Base-by-base conservation (phyloP, 2,113 vertebrate genomes). In the Hipposideros armiger region DNA sequence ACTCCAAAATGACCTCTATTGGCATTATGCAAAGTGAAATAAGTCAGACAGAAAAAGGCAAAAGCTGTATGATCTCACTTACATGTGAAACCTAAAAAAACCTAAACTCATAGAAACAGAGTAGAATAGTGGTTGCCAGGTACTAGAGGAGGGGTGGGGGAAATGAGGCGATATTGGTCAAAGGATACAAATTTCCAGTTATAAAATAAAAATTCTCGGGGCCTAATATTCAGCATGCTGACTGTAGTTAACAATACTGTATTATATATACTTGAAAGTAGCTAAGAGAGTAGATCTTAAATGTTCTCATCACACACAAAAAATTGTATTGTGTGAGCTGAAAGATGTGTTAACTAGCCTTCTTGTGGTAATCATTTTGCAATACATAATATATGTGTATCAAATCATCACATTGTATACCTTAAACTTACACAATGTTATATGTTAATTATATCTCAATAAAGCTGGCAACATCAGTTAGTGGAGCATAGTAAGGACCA, bases 1-100 rank as follows among this genome's bases (percentile, higher is more conserved):
- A 26, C 70, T 47, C 54, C 32, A 45, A 80, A 80, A 26, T n/a
- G 67, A 20, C 32, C 50, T 89, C 45, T 19, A n/a, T 30, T 50
- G 36, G 62, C 50, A 42, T 60, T 58, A 58, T 76, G 16, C 58
- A 69, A 60, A 60, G 52, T 76, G 26, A 92, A 76, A 58, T 83
- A 42, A 88, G 26, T 69, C 90, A 88, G 80, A 84, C 11, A 87
- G 28, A 90, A 67, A 67, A 70, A 92, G 70, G 67, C 20, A 54
- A 72, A 72, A 81, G 54, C 47, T 64, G 14, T n/a, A 28, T 47
- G 47, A 81, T 87, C 47, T 81, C 66, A 72, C 17, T 52, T 78
- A 45, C n/a, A 56, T 81, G 10, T 81, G 58, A 24, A 81, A 80
- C 64, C 30, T 81, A 47, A n/a, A 24, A 84, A 50, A 47, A 66